Conservation (phyloP, 2,888 invertebrate species). For the Leptogaster cylindrica region DNA sequence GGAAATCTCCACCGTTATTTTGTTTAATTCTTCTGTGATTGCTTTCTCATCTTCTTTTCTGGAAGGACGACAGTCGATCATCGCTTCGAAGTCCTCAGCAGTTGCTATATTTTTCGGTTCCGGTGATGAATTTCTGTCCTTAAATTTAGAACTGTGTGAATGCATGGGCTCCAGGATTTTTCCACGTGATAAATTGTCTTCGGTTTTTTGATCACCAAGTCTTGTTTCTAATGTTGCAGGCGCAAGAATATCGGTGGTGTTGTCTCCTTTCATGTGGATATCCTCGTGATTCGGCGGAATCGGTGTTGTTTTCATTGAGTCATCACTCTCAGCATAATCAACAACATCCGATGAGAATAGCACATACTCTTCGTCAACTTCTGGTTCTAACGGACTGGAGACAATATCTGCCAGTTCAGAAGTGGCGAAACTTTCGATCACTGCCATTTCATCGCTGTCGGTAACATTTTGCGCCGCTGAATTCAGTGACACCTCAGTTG, state of each 20-base stretch:
- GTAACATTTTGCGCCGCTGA: constrained; percentile 66
- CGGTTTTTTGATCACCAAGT: constrained; percentile 5
- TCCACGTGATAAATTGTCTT: constrained; percentile 51
- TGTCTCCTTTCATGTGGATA: constrained; percentile 12
- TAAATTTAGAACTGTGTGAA: constrained; percentile 22
- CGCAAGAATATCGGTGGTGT: background rate
- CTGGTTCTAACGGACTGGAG: constrained; percentile 68
- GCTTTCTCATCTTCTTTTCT: constrained; percentile 62
- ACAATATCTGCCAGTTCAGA: constrained; percentile 67
- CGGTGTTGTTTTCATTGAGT: constrained; percentile 18
- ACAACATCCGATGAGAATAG: constrained; percentile 69
- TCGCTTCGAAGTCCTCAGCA: constrained; percentile 71
- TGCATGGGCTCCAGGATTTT: constrained; percentile 40
- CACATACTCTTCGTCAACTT: constrained; percentile 69
- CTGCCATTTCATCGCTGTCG: constrained; percentile 67
- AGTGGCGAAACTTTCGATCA: constrained; percentile 65
- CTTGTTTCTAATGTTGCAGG: background rate
- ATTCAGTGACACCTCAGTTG: constrained; percentile 67
- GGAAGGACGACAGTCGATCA: constrained; percentile 69
- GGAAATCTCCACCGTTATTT: constrained; percentile 44
- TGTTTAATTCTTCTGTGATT: constrained; percentile 49
- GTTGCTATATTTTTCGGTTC: constrained; percentile 69
- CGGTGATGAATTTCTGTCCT: constrained; percentile 64
- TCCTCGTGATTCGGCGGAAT: constrained; percentile 15
- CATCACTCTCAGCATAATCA: constrained; percentile 65